These are phyloP conservation scores for Sparidentex hasta DNA, from an alignment of 2,797 vertebrate species.

Conservation along the genomic window DNA sequence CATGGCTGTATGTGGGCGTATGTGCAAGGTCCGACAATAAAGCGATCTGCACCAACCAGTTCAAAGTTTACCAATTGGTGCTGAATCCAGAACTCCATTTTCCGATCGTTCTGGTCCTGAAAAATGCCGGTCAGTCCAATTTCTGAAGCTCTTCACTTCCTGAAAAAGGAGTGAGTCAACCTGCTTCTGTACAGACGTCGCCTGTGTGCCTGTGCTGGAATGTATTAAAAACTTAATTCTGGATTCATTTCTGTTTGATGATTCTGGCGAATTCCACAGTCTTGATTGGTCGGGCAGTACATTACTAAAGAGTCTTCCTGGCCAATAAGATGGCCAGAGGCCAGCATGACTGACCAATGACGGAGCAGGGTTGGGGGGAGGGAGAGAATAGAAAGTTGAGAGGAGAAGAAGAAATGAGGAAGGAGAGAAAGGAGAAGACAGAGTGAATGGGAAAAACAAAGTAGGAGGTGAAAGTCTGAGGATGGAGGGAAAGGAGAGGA, in stretches of 20 bases:
- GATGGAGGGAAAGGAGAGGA: background rate
- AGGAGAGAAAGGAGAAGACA: conserved; percentile 11
- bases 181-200: conserved; percentile 61
- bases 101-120: conserved; percentile 66
- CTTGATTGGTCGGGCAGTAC: conserved; percentile 81
- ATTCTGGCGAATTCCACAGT: conserved; percentile 77
- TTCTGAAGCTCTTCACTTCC: conserved; percentile 21
- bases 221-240: conserved; percentile 82
- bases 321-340: conserved; percentile 65
- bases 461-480: background rate
- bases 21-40: conserved; percentile 60
- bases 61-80: conserved; percentile 20
- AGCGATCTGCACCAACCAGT: conserved; percentile 45
- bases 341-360: conserved; percentile 65
- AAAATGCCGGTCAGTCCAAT: conserved; percentile 18
- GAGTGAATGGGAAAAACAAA: conserved; percentile 16
- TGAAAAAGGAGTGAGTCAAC: conserved; percentile 27
- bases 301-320: conserved; percentile 75
- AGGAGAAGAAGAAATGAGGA: background rate
- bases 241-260: conserved; percentile 43
- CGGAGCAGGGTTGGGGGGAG: background rate
- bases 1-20: conserved; percentile 69
- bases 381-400: background rate
- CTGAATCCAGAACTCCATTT: conserved; percentile 49
- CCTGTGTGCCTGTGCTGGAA: conserved; percentile 84